Conservation (phyloP, 1,140 invertebrate genomes). For the Tribolium castaneum region DNA sequence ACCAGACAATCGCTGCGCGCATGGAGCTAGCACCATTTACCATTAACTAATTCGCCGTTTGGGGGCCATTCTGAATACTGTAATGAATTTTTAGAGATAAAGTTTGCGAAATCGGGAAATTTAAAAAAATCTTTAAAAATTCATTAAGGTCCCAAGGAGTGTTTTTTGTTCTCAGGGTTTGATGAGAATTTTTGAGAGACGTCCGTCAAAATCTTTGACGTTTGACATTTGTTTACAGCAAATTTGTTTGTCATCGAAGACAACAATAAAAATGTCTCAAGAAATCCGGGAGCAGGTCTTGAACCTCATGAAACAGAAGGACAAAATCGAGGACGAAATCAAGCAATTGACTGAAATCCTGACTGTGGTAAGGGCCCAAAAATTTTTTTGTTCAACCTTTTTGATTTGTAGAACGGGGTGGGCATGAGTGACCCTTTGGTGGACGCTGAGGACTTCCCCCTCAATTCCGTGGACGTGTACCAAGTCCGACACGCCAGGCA, state of each 20-base stretch:
- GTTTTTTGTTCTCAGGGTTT: no score
- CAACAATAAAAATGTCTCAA: not conserved
- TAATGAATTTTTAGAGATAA: no score
- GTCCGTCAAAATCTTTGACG: not conserved
- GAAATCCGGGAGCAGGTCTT: not conserved
- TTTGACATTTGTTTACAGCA: not conserved
- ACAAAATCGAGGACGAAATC: not conserved
- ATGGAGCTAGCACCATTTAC: no score
- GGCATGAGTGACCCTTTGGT: constrained; percentile 90
- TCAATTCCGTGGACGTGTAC: constrained; percentile 91
- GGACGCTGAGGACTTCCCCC: constrained; percentile 87
- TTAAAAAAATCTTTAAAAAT: no score
- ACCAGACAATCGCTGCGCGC: no score
- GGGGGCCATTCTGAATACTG: no score
- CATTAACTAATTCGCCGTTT: no score
- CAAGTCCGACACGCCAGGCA: constrained; percentile 89
- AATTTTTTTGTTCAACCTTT: not conserved
- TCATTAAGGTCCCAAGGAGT: no score
- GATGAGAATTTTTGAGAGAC: no score
- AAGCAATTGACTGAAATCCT: not conserved
- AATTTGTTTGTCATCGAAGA: not conserved
- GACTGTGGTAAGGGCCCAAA: not conserved
- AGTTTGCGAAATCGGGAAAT: no score
- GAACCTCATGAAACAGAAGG: not conserved
- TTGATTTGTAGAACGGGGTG: constrained; percentile 76